Evolutionary conservation across 92 coral and sea anemone genomes (phyloP).

Genomic region (Siderastrea radians): DNA sequence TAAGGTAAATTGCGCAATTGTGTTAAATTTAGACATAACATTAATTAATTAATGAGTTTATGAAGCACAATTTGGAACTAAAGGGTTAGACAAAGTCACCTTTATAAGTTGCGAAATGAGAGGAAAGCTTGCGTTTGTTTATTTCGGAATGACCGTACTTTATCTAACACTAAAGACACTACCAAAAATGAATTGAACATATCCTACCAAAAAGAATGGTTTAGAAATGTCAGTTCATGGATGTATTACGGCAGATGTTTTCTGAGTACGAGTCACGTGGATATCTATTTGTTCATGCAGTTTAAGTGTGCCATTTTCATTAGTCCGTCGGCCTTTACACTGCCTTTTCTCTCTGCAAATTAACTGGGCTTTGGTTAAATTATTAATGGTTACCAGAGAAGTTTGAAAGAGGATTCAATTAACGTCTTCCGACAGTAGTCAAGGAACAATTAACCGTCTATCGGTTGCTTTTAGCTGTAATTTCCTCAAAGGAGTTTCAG

Average conservation of each 20-base stretch:
- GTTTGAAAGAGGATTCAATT: slow-evolving; percentile 1
- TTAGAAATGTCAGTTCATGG: neutral
- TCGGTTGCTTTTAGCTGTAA: neutral
- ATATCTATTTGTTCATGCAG: slow-evolving; percentile 4
- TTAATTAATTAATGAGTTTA: too few species aligned
- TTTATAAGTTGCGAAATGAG: too few species aligned
- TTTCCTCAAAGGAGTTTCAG: too few species aligned
- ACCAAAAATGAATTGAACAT: too few species aligned
- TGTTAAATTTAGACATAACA: too few species aligned
- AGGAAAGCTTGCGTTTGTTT: too few species aligned
- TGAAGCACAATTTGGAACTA: too few species aligned
- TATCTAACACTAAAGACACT: too few species aligned
- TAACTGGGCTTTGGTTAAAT: slow-evolving; percentile 4
- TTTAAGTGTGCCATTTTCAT: neutral
- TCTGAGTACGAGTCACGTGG: neutral
- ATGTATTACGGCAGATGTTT: slow-evolving; percentile 18
- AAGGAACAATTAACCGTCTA: slow-evolving; percentile 3
- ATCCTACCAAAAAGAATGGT: too few species aligned
- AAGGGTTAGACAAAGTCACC: too few species aligned
- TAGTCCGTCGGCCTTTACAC: neutral
- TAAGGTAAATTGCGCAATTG: too few species aligned
- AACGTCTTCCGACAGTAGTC: neutral
- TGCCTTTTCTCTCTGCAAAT: neutral
- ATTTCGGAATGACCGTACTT: too few species aligned
- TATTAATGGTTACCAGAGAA: slow-evolving; percentile 23